Conservation (phyloP, 1,140 invertebrate species). For the Ceratoteleas bidentatus region DNA sequence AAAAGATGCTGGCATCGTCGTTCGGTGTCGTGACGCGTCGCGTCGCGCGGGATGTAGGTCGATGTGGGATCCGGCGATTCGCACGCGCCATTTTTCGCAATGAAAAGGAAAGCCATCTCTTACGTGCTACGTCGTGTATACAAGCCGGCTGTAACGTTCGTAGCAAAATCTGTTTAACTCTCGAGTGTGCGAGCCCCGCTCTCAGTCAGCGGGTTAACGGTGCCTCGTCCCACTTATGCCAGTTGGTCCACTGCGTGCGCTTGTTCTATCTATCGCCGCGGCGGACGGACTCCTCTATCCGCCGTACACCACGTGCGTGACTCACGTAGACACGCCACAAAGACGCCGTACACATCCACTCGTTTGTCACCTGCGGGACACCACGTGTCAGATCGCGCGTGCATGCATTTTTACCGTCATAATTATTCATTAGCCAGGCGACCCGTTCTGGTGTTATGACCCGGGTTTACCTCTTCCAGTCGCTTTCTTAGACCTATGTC, state of each 20-base stretch:
- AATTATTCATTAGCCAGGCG: constrained; percentile 32
- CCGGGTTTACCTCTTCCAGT: not conserved
- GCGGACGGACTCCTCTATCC: constrained; percentile 44
- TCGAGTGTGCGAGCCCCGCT: constrained; percentile 70
- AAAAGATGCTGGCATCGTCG: constrained; percentile 36
- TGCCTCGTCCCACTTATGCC: constrained; percentile 77
- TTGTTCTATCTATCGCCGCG: constrained; percentile 50
- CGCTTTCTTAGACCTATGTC: too few relatives aligned
- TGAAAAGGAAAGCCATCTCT: constrained; percentile 81
- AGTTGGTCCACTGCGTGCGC: constrained; percentile 67
- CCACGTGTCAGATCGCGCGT: constrained; percentile 48
- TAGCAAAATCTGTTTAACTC: constrained; percentile 74
- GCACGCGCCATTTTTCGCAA: constrained; percentile 81
- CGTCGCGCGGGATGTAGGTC: constrained; percentile 71
- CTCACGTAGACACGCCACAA: constrained; percentile 52
- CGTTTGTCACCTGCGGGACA: constrained; percentile 53
- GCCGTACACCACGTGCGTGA: constrained; percentile 64
- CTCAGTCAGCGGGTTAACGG: constrained; percentile 78
- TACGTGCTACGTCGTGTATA: constrained; percentile 64
- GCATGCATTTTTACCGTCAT: constrained; percentile 30
- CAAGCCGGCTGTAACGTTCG: constrained; percentile 35
- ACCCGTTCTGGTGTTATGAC: constrained; percentile 6
- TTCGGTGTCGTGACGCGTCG: constrained; percentile 49
- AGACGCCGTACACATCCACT: constrained; percentile 35
- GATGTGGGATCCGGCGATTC: constrained; percentile 73